Evolutionary conservation across 2,888 invertebrate genomes (phyloP).

Genomic region (Augochlorella aurata): DNA sequence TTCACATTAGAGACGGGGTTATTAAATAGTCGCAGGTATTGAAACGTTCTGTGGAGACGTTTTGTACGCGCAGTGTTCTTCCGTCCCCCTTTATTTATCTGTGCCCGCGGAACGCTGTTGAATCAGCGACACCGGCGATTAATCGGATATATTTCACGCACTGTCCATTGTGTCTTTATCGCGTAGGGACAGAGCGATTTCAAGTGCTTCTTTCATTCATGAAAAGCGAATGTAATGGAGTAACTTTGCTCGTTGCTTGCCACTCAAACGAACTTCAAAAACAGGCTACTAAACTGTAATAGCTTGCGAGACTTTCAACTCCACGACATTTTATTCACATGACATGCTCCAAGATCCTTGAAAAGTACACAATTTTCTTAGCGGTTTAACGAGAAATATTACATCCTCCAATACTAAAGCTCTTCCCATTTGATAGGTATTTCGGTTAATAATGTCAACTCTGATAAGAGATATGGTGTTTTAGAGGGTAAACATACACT

Average conservation of each 20-base stretch:
- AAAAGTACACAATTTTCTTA: neutral
- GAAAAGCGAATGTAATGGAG: neutral
- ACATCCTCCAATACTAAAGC: no score
- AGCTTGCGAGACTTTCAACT: neutral
- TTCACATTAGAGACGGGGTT: neutral
- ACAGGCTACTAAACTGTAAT: neutral
- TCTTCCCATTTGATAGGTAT: no score
- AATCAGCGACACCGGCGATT: constrained; percentile 19
- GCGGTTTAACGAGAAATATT: no score
- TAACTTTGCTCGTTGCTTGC: neutral
- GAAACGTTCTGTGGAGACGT: constrained; percentile 7
- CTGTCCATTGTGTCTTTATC: neutral
- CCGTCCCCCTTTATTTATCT: constrained; percentile 21
- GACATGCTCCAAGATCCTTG: neutral
- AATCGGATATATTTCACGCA: constrained; percentile 21
- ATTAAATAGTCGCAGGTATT: constrained; percentile 9
- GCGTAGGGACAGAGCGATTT: neutral
- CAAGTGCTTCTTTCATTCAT: neutral
- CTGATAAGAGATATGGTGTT: no score
- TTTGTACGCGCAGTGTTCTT: constrained; percentile 7
- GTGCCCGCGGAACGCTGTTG: neutral
- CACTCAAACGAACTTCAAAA: neutral
- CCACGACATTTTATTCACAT: neutral
- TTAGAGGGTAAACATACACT: no score
- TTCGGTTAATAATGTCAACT: no score